Base-by-base conservation (phyloP, 92 coral and sea anemone genomes). In the Anthopleura xanthogrammica region DNA sequence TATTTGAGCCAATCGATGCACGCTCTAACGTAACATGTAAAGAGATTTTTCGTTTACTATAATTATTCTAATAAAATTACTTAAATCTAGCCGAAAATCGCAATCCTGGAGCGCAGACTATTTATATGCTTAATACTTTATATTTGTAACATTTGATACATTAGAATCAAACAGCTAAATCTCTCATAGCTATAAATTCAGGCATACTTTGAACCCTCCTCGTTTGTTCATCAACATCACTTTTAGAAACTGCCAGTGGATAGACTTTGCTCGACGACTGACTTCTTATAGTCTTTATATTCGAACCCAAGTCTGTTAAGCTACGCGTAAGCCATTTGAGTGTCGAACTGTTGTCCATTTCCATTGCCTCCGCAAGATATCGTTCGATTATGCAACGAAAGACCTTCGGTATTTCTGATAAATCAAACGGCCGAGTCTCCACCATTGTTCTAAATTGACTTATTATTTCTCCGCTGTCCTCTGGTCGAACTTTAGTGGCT, bases 131-230 rank as follows among this genome's bases (percentile, higher is more conserved):
- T 3, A 20, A 29, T 29, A 29, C 36, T 29, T n/a, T 10, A 43
- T 64, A 23, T 41, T 14, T 22, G 16, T 52, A 22, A 55, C 8
- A 24, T 52, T 29, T 46, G 16, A 16, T 14, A 14, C 54, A 57
- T 14, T 39, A 14, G 41, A 11, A 81, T 81, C 22, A 93, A 40
- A 93, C 89, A 19, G 95, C 72, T 78, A 93, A 52, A 68, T 91
- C 91, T 82, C 87, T 85, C 89, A 92, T 48, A 55, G 93, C 89
- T 19, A 92, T 84, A 79, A 93, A 93, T 79, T 93, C 93, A 20
- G 98, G 93, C 92, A 93, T 86, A 93, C 98, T 93, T 83, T 89
- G 90, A 40, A 88, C 90, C 55, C 98, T 92, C 83, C 94, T 90
- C 24, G 92, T 80, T 48, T 85, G 88, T 57, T 87, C 60, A 2